These are phyloP conservation scores for Mesitornis unicolor DNA, from an alignment of 2,113 vertebrate genomes.

Conservation along the genomic window DNA sequence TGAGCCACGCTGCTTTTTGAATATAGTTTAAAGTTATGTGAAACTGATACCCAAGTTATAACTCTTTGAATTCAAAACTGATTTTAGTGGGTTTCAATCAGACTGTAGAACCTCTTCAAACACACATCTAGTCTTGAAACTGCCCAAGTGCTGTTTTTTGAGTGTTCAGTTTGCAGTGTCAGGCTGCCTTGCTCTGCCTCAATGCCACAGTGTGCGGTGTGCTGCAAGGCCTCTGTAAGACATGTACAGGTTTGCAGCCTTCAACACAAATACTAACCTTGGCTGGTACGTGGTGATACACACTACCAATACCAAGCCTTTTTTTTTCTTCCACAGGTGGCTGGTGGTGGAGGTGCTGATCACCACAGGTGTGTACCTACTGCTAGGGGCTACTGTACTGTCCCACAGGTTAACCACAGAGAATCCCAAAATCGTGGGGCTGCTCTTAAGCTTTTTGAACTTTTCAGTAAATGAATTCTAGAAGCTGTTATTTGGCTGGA, in stretches of 20 bases:
- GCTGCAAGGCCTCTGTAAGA: background rate
- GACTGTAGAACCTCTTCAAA: background rate
- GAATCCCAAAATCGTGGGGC: background rate
- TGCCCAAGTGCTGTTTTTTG: background rate
- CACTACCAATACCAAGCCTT: conserved; percentile 87
- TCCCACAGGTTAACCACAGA: conserved; percentile 47
- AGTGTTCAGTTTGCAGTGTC: background rate
- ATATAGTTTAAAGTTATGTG: accelerated
- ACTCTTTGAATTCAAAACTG: background rate
- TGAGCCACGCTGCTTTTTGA: background rate
- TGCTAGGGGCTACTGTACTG: conserved; percentile 63
- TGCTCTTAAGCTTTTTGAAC: background rate
- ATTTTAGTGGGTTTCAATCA: background rate
- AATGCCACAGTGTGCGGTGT: accelerated
- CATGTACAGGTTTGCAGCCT: background rate
- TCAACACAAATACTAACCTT: conserved; percentile 72
- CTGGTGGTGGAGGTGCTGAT: conserved; percentile 85
- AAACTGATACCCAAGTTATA: background rate
- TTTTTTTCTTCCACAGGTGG: conserved; percentile 87
- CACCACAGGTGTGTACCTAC: conserved; percentile 84
- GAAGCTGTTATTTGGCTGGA: background rate
- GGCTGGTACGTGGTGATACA: conserved; percentile 83
- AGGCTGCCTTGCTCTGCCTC: background rate
- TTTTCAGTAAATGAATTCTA: background rate
- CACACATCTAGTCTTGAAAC: background rate